Evolutionary conservation across 2,888 invertebrate species (phyloP).

Genomic region (Magallana nippona): DNA sequence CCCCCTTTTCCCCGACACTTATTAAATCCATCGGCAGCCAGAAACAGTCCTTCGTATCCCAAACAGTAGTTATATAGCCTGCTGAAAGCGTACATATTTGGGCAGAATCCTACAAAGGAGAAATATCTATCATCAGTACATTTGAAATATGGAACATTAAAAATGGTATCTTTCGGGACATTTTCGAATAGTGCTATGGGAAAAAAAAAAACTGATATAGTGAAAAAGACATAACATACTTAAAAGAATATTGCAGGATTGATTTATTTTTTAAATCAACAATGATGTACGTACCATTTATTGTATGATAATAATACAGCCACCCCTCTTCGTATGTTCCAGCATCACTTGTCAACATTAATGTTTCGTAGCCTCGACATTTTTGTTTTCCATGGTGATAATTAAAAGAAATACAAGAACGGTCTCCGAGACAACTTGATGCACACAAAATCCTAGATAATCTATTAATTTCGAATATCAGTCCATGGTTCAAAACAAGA

Average conservation of each 20-base stretch:
- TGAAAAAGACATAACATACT: no score
- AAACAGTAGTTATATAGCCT: not conserved
- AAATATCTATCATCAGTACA: no score
- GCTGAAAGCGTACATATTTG: not conserved
- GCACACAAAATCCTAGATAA: not conserved
- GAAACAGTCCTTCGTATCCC: not conserved
- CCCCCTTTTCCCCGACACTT: not conserved
- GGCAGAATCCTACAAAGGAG: not conserved
- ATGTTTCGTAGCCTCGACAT: not conserved
- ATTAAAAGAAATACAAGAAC: not conserved
- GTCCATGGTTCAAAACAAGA: not conserved
- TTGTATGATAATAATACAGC: not conserved
- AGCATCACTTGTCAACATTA: constrained; percentile 1
- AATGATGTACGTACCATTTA: not conserved
- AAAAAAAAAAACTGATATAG: no score
- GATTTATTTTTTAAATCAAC: no score
- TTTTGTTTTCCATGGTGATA: not conserved
- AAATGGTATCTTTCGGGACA: no score
- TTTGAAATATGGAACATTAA: no score
- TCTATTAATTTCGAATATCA: not conserved
- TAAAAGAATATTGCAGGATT: no score
- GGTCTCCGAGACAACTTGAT: not conserved
- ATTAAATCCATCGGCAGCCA: not conserved
- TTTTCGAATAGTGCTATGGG: not conserved
- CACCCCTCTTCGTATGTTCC: not conserved